Base-by-base conservation (phyloP, 2,888 invertebrate genomes). In the Cryptus viduatorius region DNA sequence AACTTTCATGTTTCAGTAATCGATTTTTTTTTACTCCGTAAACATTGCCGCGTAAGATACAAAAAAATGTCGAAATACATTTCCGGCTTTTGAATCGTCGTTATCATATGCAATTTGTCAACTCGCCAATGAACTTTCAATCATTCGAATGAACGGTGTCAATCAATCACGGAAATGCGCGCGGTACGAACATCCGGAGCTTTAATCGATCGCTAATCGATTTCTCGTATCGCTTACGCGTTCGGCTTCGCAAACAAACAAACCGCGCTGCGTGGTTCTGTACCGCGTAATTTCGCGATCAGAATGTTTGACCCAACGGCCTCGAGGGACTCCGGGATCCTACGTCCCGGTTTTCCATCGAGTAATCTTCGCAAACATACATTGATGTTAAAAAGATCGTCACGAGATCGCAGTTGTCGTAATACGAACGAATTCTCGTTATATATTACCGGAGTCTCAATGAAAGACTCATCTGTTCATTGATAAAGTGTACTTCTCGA, bases 201-300 rank as follows among this genome's bases (percentile, higher is more conserved):
- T 46, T 65, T 67, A 75, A 79, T 76, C 44, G 61, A 77, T 80
- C 46, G 16, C 10, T 61, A 42, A 83, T 83, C 75, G 79, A 68
- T 79, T 79, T 56, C 71, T 76, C 75, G 79, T 79, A 77, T 68
- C 67, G 76, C 19, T 73, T 3, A 19, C 71, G 24, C 24, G 24
- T 24, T 75, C 24, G 12, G 48, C 12, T 16, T 29, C 12, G 83
- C 48, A 37, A 37, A 48, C 67, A 37, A 42, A 48, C n/a, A 46
- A 42, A 46, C 48, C 16, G 31, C 16, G n/a, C 4, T 59, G 37
- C 7, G 37, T 1, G 37, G 8, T 19, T 31, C 67, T 56, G 37
- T 29, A 67, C 12, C 31, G 16, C 64, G 7, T 37, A 14, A 29
- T 56, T 65, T 37, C 48, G 10, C 24, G n/a, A 29, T 31, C 46